phyloP scores from a whole-genome alignment of 2,888 invertebrate genomes.

The Smittia sp. region DNA sequence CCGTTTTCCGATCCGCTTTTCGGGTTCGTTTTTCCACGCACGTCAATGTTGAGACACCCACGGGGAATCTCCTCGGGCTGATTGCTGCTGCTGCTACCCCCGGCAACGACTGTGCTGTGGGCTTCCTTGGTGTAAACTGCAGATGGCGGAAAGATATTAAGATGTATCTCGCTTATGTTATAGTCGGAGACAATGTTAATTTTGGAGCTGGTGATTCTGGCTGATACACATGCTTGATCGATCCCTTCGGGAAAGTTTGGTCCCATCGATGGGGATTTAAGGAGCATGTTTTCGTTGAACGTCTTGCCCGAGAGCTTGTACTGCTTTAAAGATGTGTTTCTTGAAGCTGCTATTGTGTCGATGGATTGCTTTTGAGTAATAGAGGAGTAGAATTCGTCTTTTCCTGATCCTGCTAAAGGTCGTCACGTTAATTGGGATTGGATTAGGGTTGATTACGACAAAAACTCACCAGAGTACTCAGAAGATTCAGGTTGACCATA shows the following conservation, averaged over 20 bases:
- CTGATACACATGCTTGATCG: slow-evolving; percentile 5
- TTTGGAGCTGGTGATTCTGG: neutral
- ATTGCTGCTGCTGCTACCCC: neutral
- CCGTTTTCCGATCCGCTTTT: neutral
- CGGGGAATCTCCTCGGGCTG: neutral
- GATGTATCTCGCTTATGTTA: slow-evolving; percentile 22
- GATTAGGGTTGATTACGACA: too few relatives aligned
- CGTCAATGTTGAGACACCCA: slow-evolving; percentile 15
- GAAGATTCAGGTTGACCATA: slow-evolving; percentile 54
- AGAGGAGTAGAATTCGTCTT: slow-evolving; percentile 33
- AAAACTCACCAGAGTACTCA: slow-evolving; percentile 53
- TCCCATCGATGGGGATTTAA: slow-evolving; percentile 10
- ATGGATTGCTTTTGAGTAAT: slow-evolving; percentile 36
- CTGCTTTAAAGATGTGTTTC: slow-evolving; percentile 30
- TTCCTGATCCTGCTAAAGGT: slow-evolving; percentile 28
- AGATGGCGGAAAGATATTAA: slow-evolving; percentile 33
- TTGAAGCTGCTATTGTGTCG: slow-evolving; percentile 29
- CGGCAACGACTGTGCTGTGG: neutral
- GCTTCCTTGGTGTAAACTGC: neutral
- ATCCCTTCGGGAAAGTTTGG: neutral
- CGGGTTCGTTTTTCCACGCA: neutral
- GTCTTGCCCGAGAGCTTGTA: neutral
- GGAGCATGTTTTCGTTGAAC: neutral
- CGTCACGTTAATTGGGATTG: too few relatives aligned
- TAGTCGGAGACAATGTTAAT: slow-evolving; percentile 22